phyloP scores from a whole-genome alignment of 2,797 vertebrate genomes.

The Sciurus vulgaris region DNA sequence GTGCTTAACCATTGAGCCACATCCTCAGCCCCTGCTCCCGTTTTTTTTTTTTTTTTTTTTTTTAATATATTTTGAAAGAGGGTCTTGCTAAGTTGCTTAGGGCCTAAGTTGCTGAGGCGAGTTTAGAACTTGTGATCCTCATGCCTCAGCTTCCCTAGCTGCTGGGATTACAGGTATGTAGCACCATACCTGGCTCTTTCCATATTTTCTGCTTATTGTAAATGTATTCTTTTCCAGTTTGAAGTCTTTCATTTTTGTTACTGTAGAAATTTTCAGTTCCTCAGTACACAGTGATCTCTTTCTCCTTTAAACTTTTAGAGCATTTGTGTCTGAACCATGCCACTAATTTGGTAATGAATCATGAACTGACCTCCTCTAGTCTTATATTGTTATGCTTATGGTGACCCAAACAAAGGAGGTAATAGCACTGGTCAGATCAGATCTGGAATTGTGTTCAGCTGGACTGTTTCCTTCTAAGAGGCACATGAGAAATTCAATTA shows the following conservation, averaged over 20 bases:
- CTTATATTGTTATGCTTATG: constrained; percentile 16
- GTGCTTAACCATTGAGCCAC: too few relatives aligned
- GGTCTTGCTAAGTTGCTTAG: too few relatives aligned
- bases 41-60: too few relatives aligned
- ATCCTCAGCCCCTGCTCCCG: too few relatives aligned
- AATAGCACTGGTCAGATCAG: not conserved
- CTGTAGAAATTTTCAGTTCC: constrained; percentile 40
- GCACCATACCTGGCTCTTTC: not conserved
- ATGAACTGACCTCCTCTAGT: not conserved
- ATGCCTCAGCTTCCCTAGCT: too few relatives aligned
- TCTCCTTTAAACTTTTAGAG: constrained; percentile 41
- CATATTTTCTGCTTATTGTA: constrained; percentile 48
- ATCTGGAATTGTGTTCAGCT: constrained; percentile 63
- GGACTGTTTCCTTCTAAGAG: constrained; percentile 54
- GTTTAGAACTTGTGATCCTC: too few relatives aligned
- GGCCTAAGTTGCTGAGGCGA: too few relatives aligned
- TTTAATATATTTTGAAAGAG: too few relatives aligned
- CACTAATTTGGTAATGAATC: constrained; percentile 41
- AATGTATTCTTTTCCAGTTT: constrained; percentile 44
- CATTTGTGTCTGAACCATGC: constrained; percentile 23
- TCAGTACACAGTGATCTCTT: constrained; percentile 41
- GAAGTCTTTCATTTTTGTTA: not conserved
- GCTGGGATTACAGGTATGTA: too few relatives aligned
- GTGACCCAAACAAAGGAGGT: constrained; percentile 41
- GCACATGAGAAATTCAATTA: constrained; percentile 36